Percentiles rank a stretch among this genome's conserved stretches.
Conservation (phyloP, 2,888 invertebrate species). For the Cataglyphis cursor region DNA sequence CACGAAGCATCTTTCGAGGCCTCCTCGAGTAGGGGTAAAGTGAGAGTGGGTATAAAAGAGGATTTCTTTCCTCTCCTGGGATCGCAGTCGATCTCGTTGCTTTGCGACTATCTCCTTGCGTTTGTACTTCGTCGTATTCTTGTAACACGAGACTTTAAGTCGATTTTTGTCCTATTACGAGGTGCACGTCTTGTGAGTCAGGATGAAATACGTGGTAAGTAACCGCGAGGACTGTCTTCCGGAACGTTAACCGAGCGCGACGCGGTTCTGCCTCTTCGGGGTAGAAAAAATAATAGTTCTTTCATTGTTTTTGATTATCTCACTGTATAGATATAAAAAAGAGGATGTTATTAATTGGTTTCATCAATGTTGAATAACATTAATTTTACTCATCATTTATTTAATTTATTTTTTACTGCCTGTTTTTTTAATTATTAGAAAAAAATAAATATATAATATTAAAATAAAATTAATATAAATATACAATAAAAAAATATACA, state of each 20-base stretch:
- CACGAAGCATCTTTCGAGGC: constrained; percentile 67
- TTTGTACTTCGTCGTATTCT: constrained; percentile 20
- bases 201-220: constrained; percentile 88
- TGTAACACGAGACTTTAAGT: constrained; percentile 8
- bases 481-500: too few relatives aligned
- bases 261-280: neutral
- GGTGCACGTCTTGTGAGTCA: constrained; percentile 67
- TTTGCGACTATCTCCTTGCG: constrained; percentile 67
- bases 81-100: constrained; percentile 82
- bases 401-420: neutral
- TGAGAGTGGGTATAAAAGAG: constrained; percentile 86
- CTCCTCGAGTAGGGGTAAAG: constrained; percentile 82
- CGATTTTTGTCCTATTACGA: neutral
- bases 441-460: neutral
- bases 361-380: neutral
- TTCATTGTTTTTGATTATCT: neutral
- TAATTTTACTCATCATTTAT: neutral
- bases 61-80: constrained; percentile 84
- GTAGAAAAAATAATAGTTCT: constrained; percentile 4
- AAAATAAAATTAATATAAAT: too few relatives aligned
- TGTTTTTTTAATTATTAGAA: neutral
- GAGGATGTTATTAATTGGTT: neutral
- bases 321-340: neutral
- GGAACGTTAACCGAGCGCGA: constrained; percentile 1
- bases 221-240: neutral